Conservation (phyloP, 1,140 invertebrate species). For the Hycleus cichorii region DNA sequence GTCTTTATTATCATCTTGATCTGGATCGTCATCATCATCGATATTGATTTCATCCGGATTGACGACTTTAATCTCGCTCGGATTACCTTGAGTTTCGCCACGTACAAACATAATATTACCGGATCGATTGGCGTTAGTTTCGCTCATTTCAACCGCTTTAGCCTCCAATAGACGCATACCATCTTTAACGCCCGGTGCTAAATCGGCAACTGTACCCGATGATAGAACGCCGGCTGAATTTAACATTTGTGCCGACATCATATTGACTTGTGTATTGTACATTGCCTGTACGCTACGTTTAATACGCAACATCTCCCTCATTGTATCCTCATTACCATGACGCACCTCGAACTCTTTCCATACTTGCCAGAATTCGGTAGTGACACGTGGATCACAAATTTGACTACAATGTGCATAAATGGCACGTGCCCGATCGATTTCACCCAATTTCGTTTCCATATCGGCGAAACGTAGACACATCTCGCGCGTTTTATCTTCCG, state of each 20-base stretch:
- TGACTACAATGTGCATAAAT: slow-evolving; percentile 98
- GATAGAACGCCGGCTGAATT: slow-evolving; percentile 56
- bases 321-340: slow-evolving; percentile 99
- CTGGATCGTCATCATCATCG: slow-evolving; percentile 71
- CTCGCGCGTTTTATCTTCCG: slow-evolving; percentile 85
- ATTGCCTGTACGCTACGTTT: slow-evolving; percentile 95
- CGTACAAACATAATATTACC: slow-evolving; percentile 76
- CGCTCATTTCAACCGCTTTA: slow-evolving; percentile 60
- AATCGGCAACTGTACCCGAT: slow-evolving; percentile 56
- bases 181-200: slow-evolving; percentile 64
- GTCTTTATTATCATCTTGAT: slow-evolving; percentile 56
- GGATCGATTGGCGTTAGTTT: slow-evolving; percentile 46
- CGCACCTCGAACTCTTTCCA: slow-evolving; percentile 99
- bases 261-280: slow-evolving; percentile 94
- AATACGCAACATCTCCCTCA: slow-evolving; percentile 97
- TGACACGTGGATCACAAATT: slow-evolving; percentile 96
- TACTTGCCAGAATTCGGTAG: slow-evolving; percentile 91
- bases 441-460: slow-evolving; percentile 95
- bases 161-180: slow-evolving; percentile 85
- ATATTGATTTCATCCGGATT: slow-evolving; percentile 96
- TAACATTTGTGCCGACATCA: slow-evolving; percentile 97
- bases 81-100: slow-evolving; percentile 72
- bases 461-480: slow-evolving; percentile 97
- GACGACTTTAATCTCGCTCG: slow-evolving; percentile 60
- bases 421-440: slow-evolving; percentile 93